Evolutionary conservation across 92 coral and sea anemone species (phyloP).

Genomic region (Phenganax marumi): DNA sequence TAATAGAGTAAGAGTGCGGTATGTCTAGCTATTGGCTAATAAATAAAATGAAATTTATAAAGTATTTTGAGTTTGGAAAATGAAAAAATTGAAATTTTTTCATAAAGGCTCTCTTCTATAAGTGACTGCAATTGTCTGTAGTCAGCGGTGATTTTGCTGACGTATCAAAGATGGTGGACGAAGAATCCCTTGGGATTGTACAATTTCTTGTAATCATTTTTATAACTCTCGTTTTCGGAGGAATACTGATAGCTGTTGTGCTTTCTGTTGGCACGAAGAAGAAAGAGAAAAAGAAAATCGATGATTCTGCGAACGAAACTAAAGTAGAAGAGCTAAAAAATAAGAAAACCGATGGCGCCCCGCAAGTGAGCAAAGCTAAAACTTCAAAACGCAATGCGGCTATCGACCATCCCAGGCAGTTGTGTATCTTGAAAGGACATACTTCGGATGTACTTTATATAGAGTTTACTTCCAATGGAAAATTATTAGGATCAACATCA

Average conservation of each 20-base stretch:
- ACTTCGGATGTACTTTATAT: constrained; percentile 78
- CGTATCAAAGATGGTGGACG: constrained; percentile 93
- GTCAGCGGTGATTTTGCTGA: constrained; percentile 52
- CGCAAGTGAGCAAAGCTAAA: constrained; percentile 42
- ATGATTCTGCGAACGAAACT: constrained; percentile 47
- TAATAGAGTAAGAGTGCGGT: too few relatives aligned
- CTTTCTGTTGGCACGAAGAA: constrained; percentile 66
- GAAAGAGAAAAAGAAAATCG: constrained; percentile 29
- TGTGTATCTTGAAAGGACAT: constrained; percentile 88
- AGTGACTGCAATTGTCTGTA: too few relatives aligned
- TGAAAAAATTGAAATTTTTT: background rate
- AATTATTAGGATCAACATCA: constrained; percentile 79
- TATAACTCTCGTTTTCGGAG: constrained; percentile 70
- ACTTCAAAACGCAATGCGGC: constrained; percentile 49
- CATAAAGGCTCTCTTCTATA: background rate
- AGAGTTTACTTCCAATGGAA: constrained; percentile 87
- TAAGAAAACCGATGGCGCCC: constrained; percentile 18
- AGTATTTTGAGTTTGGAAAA: too few relatives aligned
- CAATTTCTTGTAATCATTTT: constrained; percentile 60
- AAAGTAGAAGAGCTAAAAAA: constrained; percentile 43
- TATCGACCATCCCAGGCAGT: constrained; percentile 68
- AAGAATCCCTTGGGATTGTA: constrained; percentile 49
- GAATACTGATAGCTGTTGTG: constrained; percentile 69
- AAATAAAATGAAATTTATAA: too few relatives aligned
- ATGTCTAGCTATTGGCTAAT: too few relatives aligned